Conservation (phyloP, 2,797 vertebrate genomes). For the Menidia menidia region DNA sequence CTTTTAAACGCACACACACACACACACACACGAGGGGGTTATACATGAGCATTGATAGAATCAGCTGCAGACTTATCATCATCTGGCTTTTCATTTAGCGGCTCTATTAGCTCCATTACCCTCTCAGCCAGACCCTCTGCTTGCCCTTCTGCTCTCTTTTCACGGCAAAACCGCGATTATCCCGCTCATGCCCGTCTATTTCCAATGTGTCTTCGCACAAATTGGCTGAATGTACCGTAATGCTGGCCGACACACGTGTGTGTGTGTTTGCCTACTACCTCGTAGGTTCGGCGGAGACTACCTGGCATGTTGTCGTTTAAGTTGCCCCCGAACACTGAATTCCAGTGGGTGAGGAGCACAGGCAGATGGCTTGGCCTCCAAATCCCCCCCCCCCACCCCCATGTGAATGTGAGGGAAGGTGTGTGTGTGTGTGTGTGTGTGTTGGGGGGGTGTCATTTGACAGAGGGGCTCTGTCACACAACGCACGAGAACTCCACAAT, state of each 20-base stretch:
- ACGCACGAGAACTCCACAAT: constrained; percentile 19
- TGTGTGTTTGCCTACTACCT: constrained; percentile 7
- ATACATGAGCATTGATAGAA: constrained; percentile 46
- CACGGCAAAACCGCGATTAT: constrained; percentile 57
- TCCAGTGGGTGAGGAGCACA: constrained; percentile 27
- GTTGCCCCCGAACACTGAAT: constrained; percentile 41
- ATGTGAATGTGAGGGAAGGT: constrained; percentile 21
- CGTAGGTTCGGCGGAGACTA: constrained; percentile 38
- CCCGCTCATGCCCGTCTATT: constrained; percentile 41
- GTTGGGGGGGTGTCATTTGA: constrained; percentile 19
- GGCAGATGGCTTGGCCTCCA: constrained; percentile 52
- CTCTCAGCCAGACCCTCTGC: constrained; percentile 68
- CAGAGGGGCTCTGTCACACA: constrained; percentile 38
- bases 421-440: neutral
- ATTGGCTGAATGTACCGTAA: constrained; percentile 35
- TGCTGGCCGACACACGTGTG: constrained; percentile 29
- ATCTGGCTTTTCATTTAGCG: constrained; percentile 72
- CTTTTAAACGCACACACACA: constrained; percentile 15
- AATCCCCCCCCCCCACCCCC: constrained; percentile 34
- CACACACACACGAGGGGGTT: constrained; percentile 24
- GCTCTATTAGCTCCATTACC: constrained; percentile 71
- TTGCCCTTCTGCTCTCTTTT: constrained; percentile 66
- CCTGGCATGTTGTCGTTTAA: constrained; percentile 53
- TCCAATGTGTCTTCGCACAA: constrained; percentile 51
- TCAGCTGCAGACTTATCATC: constrained; percentile 59